These are phyloP conservation scores for Platynereis dumerilii DNA, from an alignment of 2,888 invertebrate species.

Conservation along the genomic window DNA sequence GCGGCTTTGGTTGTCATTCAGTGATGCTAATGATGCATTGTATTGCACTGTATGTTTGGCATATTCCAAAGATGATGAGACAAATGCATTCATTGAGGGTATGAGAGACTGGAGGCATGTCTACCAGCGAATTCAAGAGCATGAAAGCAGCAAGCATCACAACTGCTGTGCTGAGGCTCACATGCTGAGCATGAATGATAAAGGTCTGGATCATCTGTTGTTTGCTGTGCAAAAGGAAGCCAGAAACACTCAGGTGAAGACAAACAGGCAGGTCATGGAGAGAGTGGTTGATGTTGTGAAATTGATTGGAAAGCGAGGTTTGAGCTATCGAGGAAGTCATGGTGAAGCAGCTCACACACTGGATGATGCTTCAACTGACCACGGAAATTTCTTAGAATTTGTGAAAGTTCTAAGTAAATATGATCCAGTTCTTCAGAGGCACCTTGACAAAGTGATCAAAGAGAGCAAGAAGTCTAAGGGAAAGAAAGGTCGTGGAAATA, in stretches of 20 bases:
- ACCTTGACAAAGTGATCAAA: constrained; percentile 3
- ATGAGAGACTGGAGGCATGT: constrained; percentile 5
- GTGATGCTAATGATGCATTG: not conserved
- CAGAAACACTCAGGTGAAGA: constrained; percentile 1
- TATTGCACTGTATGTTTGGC: constrained; percentile 7
- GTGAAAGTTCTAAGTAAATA: not conserved
- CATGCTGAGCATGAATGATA: constrained; percentile 3
- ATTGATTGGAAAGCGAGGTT: constrained; percentile 5
- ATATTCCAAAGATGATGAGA: not conserved
- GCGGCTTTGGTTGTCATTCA: too few relatives aligned
- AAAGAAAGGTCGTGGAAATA: constrained; percentile 7
- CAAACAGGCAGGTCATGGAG: constrained; percentile 4
- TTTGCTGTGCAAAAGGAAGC: not conserved
- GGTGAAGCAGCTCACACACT: constrained; percentile 2
- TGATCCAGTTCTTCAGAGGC: constrained; percentile 7
- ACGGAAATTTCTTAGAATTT: constrained; percentile 7
- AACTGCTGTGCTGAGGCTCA: constrained; percentile 3
- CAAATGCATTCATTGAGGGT: constrained; percentile 1
- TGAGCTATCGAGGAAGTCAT: constrained; percentile 2
- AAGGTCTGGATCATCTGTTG: not conserved
- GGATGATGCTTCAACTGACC: not conserved
- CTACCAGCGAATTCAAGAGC: not conserved
- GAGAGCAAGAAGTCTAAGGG: not conserved
- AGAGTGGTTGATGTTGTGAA: constrained; percentile 11
- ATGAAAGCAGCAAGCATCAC: constrained; percentile 5